Evolutionary conservation across 2,888 invertebrate species (phyloP).

Genomic region (Palloptera scutellata): DNA sequence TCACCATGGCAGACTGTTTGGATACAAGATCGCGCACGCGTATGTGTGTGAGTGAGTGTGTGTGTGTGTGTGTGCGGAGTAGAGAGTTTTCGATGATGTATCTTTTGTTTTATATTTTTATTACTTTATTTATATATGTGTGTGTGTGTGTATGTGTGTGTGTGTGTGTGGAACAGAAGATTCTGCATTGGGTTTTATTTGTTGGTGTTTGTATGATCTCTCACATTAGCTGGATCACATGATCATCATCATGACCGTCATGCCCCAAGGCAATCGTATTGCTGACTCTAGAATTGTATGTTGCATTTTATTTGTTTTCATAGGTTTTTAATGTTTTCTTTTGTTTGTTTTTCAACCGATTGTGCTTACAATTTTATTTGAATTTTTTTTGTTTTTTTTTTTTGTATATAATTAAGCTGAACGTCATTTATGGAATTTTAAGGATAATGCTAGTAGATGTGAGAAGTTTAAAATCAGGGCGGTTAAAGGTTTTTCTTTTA

Average conservation of each 20-base stretch:
- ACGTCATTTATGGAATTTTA: too few relatives aligned
- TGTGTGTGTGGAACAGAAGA: conserved; percentile 28
- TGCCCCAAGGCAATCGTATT: too few relatives aligned
- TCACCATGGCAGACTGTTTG: conserved; percentile 40
- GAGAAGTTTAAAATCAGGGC: too few relatives aligned
- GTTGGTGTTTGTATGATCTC: conserved; percentile 2
- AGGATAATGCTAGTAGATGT: too few relatives aligned
- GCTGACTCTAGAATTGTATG: conserved; percentile 16
- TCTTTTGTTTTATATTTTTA: background rate
- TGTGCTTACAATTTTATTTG: conserved; percentile 6
- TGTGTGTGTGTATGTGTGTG: conserved; percentile 34
- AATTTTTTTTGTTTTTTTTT: background rate
- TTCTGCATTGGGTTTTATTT: conserved; percentile 16
- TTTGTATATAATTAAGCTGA: background rate
- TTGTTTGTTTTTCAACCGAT: conserved; percentile 7
- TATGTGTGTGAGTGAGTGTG: background rate
- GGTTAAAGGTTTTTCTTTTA: too few relatives aligned
- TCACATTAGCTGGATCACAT: conserved; percentile 29
- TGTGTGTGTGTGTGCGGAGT: background rate
- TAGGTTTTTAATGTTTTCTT: conserved; percentile 19
- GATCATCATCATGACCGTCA: conserved; percentile 2
- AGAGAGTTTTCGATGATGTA: background rate
- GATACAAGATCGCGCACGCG: conserved; percentile 28
- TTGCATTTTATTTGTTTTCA: conserved; percentile 7
- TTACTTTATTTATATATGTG: too few relatives aligned